Percentiles rank a stretch among this genome's conserved stretches.
These are phyloP conservation scores for Aeoliscus strigatus DNA, from an alignment of 2,797 vertebrate genomes.

Conservation along the genomic window DNA sequence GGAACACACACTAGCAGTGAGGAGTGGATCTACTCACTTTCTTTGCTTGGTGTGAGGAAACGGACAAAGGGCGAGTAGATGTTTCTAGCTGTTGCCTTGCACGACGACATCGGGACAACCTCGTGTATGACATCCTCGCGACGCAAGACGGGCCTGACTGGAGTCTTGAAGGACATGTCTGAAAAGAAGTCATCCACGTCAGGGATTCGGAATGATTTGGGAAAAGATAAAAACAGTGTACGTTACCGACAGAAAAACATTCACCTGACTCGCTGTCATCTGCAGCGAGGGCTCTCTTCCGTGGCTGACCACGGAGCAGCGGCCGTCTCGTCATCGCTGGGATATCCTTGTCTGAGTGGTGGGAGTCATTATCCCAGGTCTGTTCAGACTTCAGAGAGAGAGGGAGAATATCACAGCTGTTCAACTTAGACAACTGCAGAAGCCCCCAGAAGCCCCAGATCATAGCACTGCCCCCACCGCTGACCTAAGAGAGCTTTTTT, in stretches of 20 bases:
- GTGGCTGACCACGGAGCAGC: slow-evolving; percentile 30
- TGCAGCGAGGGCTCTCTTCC: slow-evolving; percentile 54
- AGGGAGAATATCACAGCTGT: not conserved
- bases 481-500: too few relatives aligned
- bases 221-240: not conserved
- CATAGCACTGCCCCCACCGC: too few relatives aligned
- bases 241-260: not conserved
- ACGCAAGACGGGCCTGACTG: slow-evolving; percentile 46
- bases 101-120: slow-evolving; percentile 38
- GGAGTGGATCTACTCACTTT: slow-evolving; percentile 64
- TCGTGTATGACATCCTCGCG: slow-evolving; percentile 52
- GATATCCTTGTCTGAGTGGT: slow-evolving; percentile 41
- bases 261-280: slow-evolving; percentile 49
- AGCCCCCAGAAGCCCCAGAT: too few relatives aligned
- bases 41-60: slow-evolving; percentile 75
- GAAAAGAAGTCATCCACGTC: not conserved
- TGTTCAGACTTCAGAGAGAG: slow-evolving; percentile 29
- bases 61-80: slow-evolving; percentile 75
- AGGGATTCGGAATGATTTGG: not conserved
- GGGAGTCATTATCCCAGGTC: slow-evolving; percentile 1
- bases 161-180: slow-evolving; percentile 72
- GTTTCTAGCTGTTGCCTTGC: slow-evolving; percentile 60
- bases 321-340: slow-evolving; percentile 45
- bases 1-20: not conserved
- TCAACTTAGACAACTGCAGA: too few relatives aligned